A percentile compares a stretch with the other conserved stretches of the same genome.
These are phyloP conservation scores for Crossaster papposus DNA, from an alignment of 53 echinoderm and acorn worm genomes.

Conservation along the genomic window DNA sequence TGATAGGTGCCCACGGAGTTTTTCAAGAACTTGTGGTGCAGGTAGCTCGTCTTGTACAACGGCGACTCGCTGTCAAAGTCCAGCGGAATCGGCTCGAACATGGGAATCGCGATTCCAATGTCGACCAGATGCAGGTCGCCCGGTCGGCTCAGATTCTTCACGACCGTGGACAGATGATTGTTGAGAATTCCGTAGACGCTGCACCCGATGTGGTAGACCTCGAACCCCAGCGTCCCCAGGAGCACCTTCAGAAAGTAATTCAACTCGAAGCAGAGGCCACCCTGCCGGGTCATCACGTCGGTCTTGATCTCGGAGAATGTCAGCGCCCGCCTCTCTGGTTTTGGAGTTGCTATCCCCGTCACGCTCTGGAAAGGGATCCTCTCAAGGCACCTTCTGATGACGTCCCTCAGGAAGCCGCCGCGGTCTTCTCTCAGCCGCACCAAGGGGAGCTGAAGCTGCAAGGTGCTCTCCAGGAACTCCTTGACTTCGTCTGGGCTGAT, in stretches of 20 bases:
- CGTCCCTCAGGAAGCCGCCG: conserved; percentile 11
- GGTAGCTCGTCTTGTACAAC: background rate
- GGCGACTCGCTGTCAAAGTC: conserved; percentile 36
- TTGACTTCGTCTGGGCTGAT: background rate
- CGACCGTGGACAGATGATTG: conserved; percentile 10
- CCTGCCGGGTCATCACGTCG: conserved; percentile 4
- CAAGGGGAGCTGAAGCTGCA: background rate
- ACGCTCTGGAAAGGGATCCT: conserved; percentile 38
- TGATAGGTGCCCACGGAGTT: background rate
- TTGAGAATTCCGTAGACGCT: no score
- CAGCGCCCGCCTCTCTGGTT: background rate
- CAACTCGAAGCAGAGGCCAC: conserved; percentile 36
- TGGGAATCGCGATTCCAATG: conserved; percentile 4
- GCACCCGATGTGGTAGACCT: background rate
- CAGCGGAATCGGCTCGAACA: background rate
- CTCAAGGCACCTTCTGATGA: background rate
- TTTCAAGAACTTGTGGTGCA: background rate
- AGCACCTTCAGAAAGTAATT: conserved; percentile 41
- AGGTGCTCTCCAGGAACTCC: background rate
- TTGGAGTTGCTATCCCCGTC: conserved; percentile 13
- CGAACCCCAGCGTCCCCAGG: conserved; percentile 25
- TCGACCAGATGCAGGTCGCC: conserved; percentile 27
- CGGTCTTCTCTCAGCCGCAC: background rate
- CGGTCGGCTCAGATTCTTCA: background rate
- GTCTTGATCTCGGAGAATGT: conserved; percentile 24